Evolutionary conservation across 2,888 invertebrate species (phyloP).

Genomic region (Hypomecis atomaria): DNA sequence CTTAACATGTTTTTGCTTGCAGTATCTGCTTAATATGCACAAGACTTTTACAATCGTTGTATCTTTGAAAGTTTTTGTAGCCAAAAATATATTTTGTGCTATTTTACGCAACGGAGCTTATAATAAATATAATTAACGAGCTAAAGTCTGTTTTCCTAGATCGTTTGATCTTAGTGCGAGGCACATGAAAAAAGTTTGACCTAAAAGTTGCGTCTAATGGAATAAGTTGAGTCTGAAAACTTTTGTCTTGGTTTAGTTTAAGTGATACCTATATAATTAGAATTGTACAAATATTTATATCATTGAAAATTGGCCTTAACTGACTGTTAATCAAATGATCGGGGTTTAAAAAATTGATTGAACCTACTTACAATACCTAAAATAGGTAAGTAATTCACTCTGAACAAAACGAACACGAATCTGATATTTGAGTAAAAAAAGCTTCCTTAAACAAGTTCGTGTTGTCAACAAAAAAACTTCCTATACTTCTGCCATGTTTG

Average conservation of each 20-base stretch:
- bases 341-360: no score
- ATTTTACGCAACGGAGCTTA: conserved; percentile 19
- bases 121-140: conserved; percentile 33
- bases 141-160: conserved; percentile 19
- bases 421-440: no score
- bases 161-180: conserved; percentile 27
- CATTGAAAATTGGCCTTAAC: no score
- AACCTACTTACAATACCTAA: no score
- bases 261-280: no score
- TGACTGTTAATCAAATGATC: no score
- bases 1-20: not conserved
- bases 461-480: no score
- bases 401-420: no score
- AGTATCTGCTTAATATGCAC: not conserved
- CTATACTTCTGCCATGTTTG: no score
- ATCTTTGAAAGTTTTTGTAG: not conserved
- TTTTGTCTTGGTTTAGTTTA: not conserved
- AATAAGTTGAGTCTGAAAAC: conserved; percentile 1
- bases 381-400: no score
- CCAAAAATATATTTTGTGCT: conserved; percentile 15
- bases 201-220: conserved; percentile 2
- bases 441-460: no score
- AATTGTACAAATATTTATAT: no score
- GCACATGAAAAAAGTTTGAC: conserved; percentile 23
- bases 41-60: not conserved